Evolutionary conservation across 2,113 vertebrate species (phyloP).

Genomic region (Mixornis gularis): DNA sequence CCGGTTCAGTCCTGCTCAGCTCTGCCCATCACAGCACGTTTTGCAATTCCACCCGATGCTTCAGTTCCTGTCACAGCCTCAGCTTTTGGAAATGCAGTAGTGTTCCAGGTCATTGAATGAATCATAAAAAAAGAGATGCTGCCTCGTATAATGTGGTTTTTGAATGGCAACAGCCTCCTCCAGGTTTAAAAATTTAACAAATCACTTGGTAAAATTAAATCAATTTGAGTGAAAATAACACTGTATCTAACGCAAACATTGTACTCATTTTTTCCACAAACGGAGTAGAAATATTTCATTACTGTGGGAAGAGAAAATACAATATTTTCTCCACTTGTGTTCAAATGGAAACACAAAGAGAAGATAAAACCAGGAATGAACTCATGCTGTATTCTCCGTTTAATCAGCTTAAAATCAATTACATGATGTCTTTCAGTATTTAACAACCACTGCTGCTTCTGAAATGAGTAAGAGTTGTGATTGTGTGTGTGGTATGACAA

Average conservation of each 20-base stretch:
- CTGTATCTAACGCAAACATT: not conserved
- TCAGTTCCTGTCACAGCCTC: not conserved
- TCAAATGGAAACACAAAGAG: not conserved
- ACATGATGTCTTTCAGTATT: not conserved
- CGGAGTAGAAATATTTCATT: not conserved
- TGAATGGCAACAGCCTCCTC: not conserved
- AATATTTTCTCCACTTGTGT: not conserved
- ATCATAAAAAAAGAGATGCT: not conserved
- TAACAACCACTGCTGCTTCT: not conserved
- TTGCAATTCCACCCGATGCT: not conserved
- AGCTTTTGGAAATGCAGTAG: not conserved
- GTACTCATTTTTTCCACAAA: not conserved
- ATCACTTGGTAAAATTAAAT: not conserved
- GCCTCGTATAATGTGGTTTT: not conserved
- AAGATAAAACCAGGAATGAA: not conserved
- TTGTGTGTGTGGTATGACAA: accelerated
- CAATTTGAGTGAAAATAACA: not conserved
- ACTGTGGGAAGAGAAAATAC: not conserved
- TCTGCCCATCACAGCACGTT: not conserved
- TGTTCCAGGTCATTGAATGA: not conserved
- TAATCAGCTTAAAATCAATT: not conserved
- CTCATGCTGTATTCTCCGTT: not conserved
- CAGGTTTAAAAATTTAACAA: not conserved
- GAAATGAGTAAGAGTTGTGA: not conserved
- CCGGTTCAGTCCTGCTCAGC: not conserved